phyloP scores from a whole-genome alignment of 2,113 vertebrate species.

The Bufo bufo region DNA sequence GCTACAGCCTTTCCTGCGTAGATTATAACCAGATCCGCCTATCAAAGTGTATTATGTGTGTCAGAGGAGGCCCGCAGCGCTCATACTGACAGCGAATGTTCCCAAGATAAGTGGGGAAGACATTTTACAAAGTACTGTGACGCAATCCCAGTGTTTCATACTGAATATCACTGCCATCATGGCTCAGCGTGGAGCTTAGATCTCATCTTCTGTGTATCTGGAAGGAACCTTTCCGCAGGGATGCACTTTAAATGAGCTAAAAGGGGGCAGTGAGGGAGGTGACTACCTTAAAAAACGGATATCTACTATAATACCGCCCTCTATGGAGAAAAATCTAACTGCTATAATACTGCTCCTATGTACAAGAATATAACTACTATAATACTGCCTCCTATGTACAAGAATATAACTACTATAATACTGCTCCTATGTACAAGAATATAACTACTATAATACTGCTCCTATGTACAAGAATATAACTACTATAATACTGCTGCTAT shows the following conservation, averaged over 20 bases:
- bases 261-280: no score
- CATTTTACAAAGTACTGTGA: background rate
- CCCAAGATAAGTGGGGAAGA: background rate
- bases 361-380: constrained; percentile 5
- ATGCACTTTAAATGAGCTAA: no score
- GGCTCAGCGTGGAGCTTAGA: no score
- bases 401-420: constrained; percentile 9
- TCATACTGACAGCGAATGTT: background rate
- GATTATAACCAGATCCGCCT: background rate
- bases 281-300: background rate
- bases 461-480: constrained; percentile 17
- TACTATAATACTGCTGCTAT: background rate
- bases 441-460: background rate
- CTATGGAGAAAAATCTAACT: background rate
- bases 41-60: background rate
- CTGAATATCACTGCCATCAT: no score
- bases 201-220: no score
- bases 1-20: background rate
- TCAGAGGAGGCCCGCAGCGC: background rate
- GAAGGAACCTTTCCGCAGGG: no score
- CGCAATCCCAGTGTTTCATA: background rate
- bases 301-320: background rate
- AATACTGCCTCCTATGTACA: constrained; percentile 5
- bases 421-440: constrained; percentile 4
- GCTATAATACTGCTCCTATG: background rate